Conservation (phyloP, 1,140 invertebrate species). For the Cyphomyrmex costatus region DNA sequence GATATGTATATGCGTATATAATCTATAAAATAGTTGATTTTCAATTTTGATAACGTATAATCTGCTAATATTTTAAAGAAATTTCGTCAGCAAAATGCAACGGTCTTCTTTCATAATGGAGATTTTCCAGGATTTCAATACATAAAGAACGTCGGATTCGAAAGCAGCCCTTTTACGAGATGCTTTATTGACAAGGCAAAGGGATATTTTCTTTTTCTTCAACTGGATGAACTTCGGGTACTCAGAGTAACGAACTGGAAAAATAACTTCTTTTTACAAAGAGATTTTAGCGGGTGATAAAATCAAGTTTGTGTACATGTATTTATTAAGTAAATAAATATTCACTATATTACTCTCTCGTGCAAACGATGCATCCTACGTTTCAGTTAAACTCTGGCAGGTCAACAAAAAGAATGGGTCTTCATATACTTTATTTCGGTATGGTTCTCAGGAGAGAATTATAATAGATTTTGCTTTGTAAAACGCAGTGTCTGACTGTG, state of each 20-base stretch:
- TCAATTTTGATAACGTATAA: constrained; percentile 12
- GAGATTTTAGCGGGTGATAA: constrained; percentile 24
- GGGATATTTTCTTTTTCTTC: constrained; percentile 29
- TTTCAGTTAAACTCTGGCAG: constrained; percentile 15
- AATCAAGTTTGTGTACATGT: constrained; percentile 1
- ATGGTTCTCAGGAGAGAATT: constrained; percentile 11
- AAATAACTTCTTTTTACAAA: constrained; percentile 2
- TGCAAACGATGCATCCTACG: neutral
- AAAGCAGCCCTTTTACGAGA: constrained; percentile 24
- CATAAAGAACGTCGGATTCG: constrained; percentile 8
- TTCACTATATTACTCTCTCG: neutral
- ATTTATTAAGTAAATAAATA: constrained; percentile 34
- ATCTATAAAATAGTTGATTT: neutral
- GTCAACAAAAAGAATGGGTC: neutral
- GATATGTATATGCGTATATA: neutral
- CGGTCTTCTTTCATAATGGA: neutral
- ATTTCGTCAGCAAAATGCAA: neutral
- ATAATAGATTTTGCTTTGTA: constrained; percentile 1
- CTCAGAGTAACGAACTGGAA: constrained; percentile 43
- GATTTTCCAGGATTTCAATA: constrained; percentile 49
- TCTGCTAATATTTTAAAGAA: neutral
- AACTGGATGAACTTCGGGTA: constrained; percentile 12
- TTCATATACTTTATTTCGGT: neutral
- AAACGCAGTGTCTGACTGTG: neutral
- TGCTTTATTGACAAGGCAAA: constrained; percentile 42